Base-by-base conservation (phyloP, 2,797 vertebrate species). In the Leptatherina wallacei region DNA sequence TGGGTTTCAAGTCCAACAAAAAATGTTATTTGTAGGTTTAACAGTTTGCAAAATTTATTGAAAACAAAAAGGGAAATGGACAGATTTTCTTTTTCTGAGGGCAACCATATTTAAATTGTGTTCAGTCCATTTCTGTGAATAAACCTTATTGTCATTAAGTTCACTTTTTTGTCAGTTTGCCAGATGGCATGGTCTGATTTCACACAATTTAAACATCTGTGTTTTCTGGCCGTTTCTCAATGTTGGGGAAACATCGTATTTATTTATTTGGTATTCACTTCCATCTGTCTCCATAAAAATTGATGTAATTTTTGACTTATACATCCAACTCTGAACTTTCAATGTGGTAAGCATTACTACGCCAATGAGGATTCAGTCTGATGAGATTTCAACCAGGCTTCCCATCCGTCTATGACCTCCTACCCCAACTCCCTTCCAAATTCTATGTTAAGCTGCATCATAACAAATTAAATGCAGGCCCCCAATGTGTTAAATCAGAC, bases 391-490 rank as follows among this genome's bases (percentile, higher is more conserved):
- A 6, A 2, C 36, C 35, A 58, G 49, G 44, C 51, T 14, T 69
- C 52, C 49, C 70, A 68, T 73, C 60, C 35, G 12, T 14, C 49
- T 36, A 44, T 14, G 10, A 75, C 65, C 77, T 75, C 69, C 73
- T 55, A 72, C 55, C 58, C 56, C 40, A 32, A 51, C 8, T 62
- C 64, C 60, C 68, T 16, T 52, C 22, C 10, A 36, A 51, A 30
- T 60, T 61, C 38, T 44, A 44, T 27, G 64, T 55, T 83, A 69
- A 77, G 61, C 78, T 66, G 65, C 76, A 87, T 81, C 78, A 69
- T 61, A 83, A 81, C 70, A 79, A 33, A 83, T 80, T 36, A 73
- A 78, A 85, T 58, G 58, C 67, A 62, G 29, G 58, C 38, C 73
- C 70, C 49, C 61, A 40, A 35, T 55, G 74, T 74, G 63, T 71